A percentile compares a stretch with the other conserved stretches of the same genome.
These are phyloP conservation scores for Leucozona laternaria DNA, from an alignment of 2,888 invertebrate genomes.

Conservation along the genomic window DNA sequence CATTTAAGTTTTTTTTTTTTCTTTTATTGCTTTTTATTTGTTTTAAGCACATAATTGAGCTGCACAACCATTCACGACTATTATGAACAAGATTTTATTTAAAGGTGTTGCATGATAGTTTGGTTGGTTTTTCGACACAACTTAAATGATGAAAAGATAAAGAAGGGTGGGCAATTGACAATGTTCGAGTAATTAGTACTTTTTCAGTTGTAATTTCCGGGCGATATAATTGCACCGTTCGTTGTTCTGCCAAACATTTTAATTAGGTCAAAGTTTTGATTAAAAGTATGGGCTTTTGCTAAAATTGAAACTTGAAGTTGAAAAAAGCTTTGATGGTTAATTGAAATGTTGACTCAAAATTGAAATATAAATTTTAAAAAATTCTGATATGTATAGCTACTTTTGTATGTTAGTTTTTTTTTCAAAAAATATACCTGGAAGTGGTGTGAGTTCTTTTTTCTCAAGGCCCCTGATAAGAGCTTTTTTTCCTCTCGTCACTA, in stretches of 20 bases:
- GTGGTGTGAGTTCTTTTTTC: too few species aligned
- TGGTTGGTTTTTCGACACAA: not conserved
- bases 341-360: not conserved
- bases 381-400: too few species aligned
- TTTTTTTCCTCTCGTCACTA: too few species aligned
- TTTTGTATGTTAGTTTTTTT: too few species aligned
- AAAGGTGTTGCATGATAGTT: conserved; percentile 25
- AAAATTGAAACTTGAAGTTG: not conserved
- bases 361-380: too few species aligned
- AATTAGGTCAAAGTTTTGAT: not conserved
- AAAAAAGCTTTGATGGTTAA: not conserved
- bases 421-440: too few species aligned
- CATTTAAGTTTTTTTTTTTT: not conserved
- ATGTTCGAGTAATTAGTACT: not conserved
- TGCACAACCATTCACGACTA: not conserved
- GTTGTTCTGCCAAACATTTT: not conserved
- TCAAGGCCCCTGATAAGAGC: too few species aligned
- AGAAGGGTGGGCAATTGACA: conserved; percentile 6
- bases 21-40: conserved; percentile 20
- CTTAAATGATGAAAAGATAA: not conserved
- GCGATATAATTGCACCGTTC: not conserved
- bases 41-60: conserved; percentile 20
- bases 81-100: not conserved
- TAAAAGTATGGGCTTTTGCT: not conserved
- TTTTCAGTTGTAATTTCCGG: not conserved